A percentile compares a stretch with the other conserved stretches of the same genome.
phyloP scores from a whole-genome alignment of 2,113 vertebrate species.

The rat (Rattus norvegicus) region DNA sequence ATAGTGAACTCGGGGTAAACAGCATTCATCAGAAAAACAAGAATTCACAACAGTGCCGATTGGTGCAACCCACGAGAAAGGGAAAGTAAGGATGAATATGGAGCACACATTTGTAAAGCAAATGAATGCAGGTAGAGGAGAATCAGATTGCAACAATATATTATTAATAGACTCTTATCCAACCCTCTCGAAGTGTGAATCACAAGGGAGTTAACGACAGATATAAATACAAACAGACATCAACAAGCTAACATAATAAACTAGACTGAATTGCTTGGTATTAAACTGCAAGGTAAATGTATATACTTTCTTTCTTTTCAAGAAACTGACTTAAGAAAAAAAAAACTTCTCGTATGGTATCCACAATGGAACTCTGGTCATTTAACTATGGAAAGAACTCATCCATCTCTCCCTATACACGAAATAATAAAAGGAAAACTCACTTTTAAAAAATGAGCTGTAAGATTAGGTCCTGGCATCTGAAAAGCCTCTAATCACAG shows the following conservation, averaged over 20 bases:
- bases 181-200: constrained; percentile 1
- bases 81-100: background rate
- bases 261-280: background rate
- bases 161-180: background rate
- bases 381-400: background rate
- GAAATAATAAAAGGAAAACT: background rate
- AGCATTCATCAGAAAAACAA: background rate
- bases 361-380: background rate
- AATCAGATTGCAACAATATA: background rate
- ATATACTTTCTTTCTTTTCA: background rate
- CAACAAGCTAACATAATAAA: background rate
- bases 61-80: background rate
- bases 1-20: background rate
- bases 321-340: background rate
- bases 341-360: background rate
- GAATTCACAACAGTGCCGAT: background rate
- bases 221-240: background rate
- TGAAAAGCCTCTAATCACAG: background rate
- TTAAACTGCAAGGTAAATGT: constrained; percentile 1
- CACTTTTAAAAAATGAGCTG: background rate
- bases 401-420: background rate
- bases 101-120: background rate
- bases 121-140: background rate
- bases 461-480: background rate
- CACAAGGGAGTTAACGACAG: background rate